Conservation (phyloP, 2,797 vertebrate species). For the Xyrichtys novacula region DNA sequence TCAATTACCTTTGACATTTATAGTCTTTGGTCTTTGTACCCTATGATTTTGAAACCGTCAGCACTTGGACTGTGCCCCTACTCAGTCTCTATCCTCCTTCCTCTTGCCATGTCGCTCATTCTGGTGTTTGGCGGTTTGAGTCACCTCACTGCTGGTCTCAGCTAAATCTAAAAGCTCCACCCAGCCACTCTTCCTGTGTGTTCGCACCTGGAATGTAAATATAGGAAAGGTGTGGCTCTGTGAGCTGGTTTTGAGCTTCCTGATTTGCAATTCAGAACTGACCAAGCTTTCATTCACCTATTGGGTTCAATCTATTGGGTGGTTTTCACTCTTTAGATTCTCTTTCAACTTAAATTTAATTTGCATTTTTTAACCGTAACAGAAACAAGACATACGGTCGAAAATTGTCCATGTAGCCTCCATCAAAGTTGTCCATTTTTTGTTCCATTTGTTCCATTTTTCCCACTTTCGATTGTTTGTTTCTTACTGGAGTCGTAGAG, state of each 20-base stretch:
- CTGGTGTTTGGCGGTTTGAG: constrained; percentile 19
- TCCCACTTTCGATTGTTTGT: no score
- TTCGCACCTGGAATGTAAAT: constrained; percentile 76
- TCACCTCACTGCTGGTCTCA: constrained; percentile 30
- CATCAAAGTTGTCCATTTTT: no score
- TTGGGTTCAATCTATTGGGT: constrained; percentile 5
- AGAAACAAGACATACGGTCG: no score
- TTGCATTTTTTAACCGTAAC: no score
- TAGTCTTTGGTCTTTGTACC: constrained; percentile 35
- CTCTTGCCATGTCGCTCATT: constrained; percentile 3
- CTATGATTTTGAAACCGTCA: constrained; percentile 26
- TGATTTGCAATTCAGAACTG: constrained; percentile 56
- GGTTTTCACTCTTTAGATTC: no score
- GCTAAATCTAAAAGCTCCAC: constrained; percentile 41
- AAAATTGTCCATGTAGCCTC: no score
- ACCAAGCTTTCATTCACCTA: constrained; percentile 25
- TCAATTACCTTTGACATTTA: constrained; percentile 49
- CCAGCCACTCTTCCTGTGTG: constrained; percentile 32
- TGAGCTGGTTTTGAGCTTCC: constrained; percentile 35
- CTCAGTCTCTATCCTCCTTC: constrained; percentile 24
- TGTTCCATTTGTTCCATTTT: no score
- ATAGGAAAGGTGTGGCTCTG: constrained; percentile 66
- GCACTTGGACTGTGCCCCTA: constrained; percentile 66
- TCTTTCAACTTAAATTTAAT: no score
- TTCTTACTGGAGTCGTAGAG: no score